These are phyloP conservation scores for Strix uralensis DNA, from an alignment of 2,113 vertebrate species.

Conservation along the genomic window DNA sequence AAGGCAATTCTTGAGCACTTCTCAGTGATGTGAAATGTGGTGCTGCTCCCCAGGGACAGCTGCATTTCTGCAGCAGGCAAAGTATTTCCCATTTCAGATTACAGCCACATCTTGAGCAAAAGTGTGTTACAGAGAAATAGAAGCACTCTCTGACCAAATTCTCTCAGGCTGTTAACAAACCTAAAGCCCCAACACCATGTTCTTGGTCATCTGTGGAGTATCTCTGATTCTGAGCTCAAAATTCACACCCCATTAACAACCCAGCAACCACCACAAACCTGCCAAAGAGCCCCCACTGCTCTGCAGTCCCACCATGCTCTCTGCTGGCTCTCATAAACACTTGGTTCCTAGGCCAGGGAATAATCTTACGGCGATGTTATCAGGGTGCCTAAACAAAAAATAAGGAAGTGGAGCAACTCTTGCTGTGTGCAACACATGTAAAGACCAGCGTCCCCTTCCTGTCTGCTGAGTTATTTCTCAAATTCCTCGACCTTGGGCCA, in stretches of 20 bases:
- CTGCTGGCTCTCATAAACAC: background rate
- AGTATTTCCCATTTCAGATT: background rate
- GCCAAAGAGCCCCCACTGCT: background rate
- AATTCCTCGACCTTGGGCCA: background rate
- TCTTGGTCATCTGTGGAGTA: background rate
- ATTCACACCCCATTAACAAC: background rate
- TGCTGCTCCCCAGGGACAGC: background rate
- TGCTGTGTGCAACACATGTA: background rate
- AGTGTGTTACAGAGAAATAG: background rate
- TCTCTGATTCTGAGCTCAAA: background rate
- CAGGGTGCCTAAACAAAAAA: background rate
- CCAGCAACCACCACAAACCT: background rate
- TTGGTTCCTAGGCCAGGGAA: background rate
- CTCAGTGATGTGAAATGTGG: background rate
- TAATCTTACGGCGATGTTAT: background rate
- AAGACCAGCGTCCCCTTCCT: background rate
- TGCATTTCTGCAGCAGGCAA: background rate
- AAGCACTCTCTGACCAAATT: background rate
- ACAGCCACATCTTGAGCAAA: background rate
- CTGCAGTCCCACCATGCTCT: background rate
- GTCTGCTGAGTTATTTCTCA: background rate
- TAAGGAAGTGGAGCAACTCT: background rate
- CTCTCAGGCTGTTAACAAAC: background rate
- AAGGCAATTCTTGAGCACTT: background rate
- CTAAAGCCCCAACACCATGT: background rate